These are phyloP conservation scores for Molossus alvarezi DNA, from an alignment of 2,797 vertebrate genomes.

Conservation along the genomic window DNA sequence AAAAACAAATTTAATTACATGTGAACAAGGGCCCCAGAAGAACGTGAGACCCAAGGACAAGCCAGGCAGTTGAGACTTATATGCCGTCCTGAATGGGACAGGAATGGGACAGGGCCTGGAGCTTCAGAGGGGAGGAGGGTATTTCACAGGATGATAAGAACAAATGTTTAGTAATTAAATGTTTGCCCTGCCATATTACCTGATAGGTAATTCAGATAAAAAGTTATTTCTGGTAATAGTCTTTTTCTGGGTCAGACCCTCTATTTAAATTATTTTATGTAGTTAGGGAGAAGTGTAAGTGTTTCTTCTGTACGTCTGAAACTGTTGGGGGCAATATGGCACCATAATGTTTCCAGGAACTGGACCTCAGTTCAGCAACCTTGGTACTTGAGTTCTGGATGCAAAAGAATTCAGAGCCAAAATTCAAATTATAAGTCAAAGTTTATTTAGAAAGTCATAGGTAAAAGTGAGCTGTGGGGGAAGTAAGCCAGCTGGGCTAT, in stretches of 20 bases:
- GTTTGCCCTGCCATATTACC: neutral
- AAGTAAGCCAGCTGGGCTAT: neutral
- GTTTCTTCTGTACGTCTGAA: neutral
- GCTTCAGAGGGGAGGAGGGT: neutral
- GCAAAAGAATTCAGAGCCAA: neutral
- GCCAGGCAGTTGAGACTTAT: neutral
- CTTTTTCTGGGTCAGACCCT: neutral
- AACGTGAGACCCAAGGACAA: neutral
- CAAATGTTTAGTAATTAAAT: neutral
- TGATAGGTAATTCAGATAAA: neutral
- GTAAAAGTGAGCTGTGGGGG: neutral
- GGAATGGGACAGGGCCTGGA: neutral
- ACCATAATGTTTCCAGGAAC: neutral
- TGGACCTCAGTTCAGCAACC: neutral
- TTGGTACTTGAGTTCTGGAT: neutral
- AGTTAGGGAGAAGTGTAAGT: neutral
- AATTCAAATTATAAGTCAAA: neutral
- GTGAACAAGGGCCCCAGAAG: neutral
- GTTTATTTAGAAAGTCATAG: neutral
- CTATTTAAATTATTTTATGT: neutral
- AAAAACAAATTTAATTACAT: neutral
- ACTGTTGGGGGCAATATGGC: neutral
- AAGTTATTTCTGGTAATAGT: neutral
- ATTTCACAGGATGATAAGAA: neutral
- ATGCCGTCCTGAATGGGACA: neutral